phyloP scores from a whole-genome alignment of 2,113 vertebrate genomes.

The Perca fluviatilis region DNA sequence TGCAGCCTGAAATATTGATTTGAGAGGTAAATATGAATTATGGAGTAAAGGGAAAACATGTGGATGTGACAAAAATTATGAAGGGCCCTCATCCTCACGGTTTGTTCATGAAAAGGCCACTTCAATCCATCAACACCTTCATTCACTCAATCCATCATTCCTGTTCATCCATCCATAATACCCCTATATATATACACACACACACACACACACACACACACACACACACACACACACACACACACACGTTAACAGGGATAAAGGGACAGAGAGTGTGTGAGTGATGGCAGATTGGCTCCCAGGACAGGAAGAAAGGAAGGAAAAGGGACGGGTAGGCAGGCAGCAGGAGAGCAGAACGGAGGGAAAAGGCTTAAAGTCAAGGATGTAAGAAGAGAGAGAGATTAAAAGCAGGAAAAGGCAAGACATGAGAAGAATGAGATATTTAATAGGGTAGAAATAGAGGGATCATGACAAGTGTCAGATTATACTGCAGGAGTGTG shows the following conservation, averaged over 20 bases:
- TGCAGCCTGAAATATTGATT: slow-evolving; percentile 39
- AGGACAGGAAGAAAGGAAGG: neutral
- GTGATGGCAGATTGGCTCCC: slow-evolving; percentile 35
- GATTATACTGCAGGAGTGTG: slow-evolving; percentile 36
- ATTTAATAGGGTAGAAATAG: slow-evolving; percentile 48
- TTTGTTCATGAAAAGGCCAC: slow-evolving; percentile 63
- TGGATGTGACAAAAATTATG: slow-evolving; percentile 21
- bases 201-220: slow-evolving; percentile 32
- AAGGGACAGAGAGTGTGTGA: slow-evolving; percentile 17
- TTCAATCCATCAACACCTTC: slow-evolving; percentile 64
- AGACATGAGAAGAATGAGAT: slow-evolving; percentile 46
- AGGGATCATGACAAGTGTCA: slow-evolving; percentile 51
- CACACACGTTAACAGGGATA: slow-evolving; percentile 29
- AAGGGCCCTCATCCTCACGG: slow-evolving; percentile 2
- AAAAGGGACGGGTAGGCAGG: neutral
- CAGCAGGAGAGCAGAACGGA: slow-evolving; percentile 20
- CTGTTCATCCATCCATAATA: slow-evolving; percentile 62
- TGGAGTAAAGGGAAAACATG: slow-evolving; percentile 10
- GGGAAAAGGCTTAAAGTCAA: slow-evolving; percentile 39
- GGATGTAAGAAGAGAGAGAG: slow-evolving; percentile 38
- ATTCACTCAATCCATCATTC: slow-evolving; percentile 62
- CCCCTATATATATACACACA: slow-evolving; percentile 18
- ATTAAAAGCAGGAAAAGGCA: slow-evolving; percentile 49
- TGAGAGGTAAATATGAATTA: slow-evolving; percentile 52
- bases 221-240: slow-evolving; percentile 34